Evolutionary conservation across 2,888 invertebrate species (phyloP).

Genomic region (Nephrotoma guestfalica): DNA sequence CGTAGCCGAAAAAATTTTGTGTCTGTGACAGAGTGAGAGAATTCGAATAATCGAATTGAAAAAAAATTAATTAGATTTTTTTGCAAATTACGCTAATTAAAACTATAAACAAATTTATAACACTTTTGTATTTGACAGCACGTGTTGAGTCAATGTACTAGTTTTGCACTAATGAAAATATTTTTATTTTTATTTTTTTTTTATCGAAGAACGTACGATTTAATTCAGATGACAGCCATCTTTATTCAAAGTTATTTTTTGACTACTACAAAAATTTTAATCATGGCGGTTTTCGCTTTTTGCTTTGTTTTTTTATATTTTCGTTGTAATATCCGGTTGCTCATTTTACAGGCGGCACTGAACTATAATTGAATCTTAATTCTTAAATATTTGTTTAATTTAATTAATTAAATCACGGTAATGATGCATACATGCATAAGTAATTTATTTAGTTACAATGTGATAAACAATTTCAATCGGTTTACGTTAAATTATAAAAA

Average conservation of each 20-base stretch:
- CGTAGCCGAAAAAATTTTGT: background rate
- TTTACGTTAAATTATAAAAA: background rate
- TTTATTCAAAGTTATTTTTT: background rate
- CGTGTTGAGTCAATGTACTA: conserved; percentile 6
- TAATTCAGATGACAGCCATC: conserved; percentile 4
- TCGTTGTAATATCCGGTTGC: background rate
- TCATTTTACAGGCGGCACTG: background rate
- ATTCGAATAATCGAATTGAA: background rate
- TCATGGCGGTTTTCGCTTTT: background rate
- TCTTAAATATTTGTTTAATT: background rate
- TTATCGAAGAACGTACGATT: conserved; percentile 1
- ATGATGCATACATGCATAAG: too few relatives aligned
- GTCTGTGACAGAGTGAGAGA: background rate
- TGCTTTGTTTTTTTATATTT: background rate
- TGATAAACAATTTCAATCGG: background rate
- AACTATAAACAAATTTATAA: conserved; percentile 3
- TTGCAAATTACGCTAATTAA: background rate
- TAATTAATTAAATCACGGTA: background rate
- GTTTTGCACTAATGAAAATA: background rate
- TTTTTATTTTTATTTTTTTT: background rate
- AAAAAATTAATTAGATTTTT: background rate
- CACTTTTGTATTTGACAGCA: conserved; percentile 5
- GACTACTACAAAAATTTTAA: background rate
- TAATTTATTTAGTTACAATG: too few relatives aligned
- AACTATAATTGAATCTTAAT: background rate